These are phyloP conservation scores for Chelonus insularis DNA, from an alignment of 1,140 invertebrate genomes.

Conservation along the genomic window DNA sequence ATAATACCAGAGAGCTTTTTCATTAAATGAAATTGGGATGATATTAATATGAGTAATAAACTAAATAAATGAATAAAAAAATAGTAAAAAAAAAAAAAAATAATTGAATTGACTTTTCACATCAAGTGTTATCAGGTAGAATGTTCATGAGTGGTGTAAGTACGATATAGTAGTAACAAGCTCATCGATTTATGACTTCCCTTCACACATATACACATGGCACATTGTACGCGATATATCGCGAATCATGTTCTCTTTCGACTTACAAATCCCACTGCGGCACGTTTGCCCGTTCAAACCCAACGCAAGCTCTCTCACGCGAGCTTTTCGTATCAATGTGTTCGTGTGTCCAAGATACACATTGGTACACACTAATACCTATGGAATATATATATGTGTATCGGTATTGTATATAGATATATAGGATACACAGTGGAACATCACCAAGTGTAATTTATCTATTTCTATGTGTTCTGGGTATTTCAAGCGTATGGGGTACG, in stretches of 20 bases:
- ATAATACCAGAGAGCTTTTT: no score
- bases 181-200: conserved; percentile 19
- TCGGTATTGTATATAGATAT: no score
- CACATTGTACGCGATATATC: not conserved
- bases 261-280: conserved; percentile 28
- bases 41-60: no score
- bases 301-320: conserved; percentile 9
- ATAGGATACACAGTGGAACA: no score
- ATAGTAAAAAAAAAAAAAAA: no score
- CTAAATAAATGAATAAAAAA: no score
- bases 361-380: no score
- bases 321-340: conserved; percentile 16
- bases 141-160: not conserved
- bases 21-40: no score
- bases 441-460: no score
- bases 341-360: no score
- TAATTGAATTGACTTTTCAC: conserved; percentile 6
- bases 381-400: not conserved
- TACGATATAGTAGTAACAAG: conserved; percentile 12
- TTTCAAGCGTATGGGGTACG: no score
- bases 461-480: no score
- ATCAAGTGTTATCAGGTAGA: not conserved
- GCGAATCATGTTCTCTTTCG: conserved; percentile 23
- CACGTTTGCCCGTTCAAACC: conserved; percentile 22
- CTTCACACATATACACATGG: conserved; percentile 10